Base-by-base conservation (phyloP, 2,797 vertebrate species). In the Macropus fuliginosus region DNA sequence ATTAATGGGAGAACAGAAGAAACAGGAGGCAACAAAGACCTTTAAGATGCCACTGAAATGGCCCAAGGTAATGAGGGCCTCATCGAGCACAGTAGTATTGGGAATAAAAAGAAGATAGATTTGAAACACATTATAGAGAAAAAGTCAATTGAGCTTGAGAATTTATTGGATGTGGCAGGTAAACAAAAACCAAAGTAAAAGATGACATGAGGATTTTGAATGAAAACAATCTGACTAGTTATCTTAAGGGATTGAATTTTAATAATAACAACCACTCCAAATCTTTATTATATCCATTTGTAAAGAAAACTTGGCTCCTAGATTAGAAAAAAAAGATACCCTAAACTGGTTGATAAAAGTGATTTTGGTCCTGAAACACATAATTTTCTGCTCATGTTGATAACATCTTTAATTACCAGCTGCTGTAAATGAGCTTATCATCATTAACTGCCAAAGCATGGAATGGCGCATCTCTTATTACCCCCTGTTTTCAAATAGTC, bases 381-480 rank as follows among this genome's bases (percentile, higher is more conserved):
- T 91, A 56, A 91, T 97, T 98, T 97, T 96, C 87, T 95, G 94
- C 90, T 98, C 95, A 62, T 95, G 89, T 95, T 98, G 95, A 98
- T 97, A 97, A 74, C 92, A 62, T 97, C 98, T 98, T 98, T 98
- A 98, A 98, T 97, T 98, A 98, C 97, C 97, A 98, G 98, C 98
- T 98, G 95, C 98, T 98, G 96, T 95, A 98, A 98, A 98, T 96
- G 95, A 98, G 98, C 94, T 97, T 97, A 92, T 62, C 91, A 98
- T 98, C 97, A 96, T 97, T 98, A 98, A 96, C 97, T 97, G 91
- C 96, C 95, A 98, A 96, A 96, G 92, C 95, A 97, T 93, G 91
- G 93, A 97, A 96, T 95, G 95, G 74, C 90, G n/a, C 66, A 81
- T 95, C 93, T 97, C 97, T 98, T 98, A 98, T 91, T 98, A 95